phyloP scores from a whole-genome alignment of 2,888 invertebrate species.

The Bembecia ichneumoniformis region DNA sequence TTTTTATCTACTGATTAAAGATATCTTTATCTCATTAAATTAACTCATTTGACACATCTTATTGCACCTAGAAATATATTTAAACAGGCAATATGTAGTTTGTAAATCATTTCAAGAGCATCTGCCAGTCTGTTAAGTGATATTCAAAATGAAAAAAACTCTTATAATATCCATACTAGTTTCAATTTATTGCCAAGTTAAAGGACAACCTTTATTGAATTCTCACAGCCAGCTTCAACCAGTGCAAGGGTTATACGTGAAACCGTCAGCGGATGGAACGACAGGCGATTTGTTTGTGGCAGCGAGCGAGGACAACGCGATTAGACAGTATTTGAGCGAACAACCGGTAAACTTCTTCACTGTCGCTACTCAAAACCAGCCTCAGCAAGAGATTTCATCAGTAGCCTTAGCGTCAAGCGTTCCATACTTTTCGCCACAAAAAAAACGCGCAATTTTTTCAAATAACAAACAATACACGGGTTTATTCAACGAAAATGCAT shows the following conservation, averaged over 20 bases:
- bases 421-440: constrained; percentile 21
- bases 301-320: constrained; percentile 53
- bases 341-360: constrained; percentile 49
- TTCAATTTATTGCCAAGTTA: constrained; percentile 14
- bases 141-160: constrained; percentile 2
- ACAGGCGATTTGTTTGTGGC: constrained; percentile 63
- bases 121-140: background rate
- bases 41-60: too few relatives aligned
- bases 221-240: constrained; percentile 39
- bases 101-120: background rate
- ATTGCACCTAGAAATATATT: too few relatives aligned
- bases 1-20: too few relatives aligned
- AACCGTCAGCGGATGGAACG: constrained; percentile 52
- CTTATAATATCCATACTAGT: constrained; percentile 10
- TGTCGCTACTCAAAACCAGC: constrained; percentile 21
- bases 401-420: constrained; percentile 18
- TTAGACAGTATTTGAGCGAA: constrained; percentile 54
- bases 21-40: too few relatives aligned
- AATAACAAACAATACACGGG: constrained; percentile 6
- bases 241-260: constrained; percentile 56
- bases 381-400: constrained; percentile 20
- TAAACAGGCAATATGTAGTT: too few relatives aligned
- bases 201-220: constrained; percentile 29
- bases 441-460: constrained; percentile 38
- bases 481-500: background rate